phyloP scores from a whole-genome alignment of 2,113 vertebrate species.

The Cryptomyrus ogoouensis region DNA sequence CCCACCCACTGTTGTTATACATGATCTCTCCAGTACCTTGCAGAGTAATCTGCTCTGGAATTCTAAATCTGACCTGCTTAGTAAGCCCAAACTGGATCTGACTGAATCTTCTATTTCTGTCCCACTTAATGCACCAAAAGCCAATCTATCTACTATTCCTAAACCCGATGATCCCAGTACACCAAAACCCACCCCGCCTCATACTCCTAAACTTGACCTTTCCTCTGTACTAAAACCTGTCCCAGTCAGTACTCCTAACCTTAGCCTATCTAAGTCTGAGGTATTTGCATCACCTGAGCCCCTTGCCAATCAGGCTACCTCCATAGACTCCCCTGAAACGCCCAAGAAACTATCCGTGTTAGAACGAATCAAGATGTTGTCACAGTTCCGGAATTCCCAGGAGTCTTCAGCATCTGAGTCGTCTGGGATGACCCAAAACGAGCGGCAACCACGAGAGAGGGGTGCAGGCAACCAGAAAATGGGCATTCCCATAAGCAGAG shows the following conservation, averaged over 20 bases:
- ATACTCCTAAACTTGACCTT: constrained; percentile 13
- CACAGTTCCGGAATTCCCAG: not conserved
- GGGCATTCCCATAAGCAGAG: not conserved
- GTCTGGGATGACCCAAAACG: not conserved
- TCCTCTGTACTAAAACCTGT: constrained; percentile 2
- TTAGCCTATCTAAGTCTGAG: not conserved
- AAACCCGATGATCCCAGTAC: constrained; percentile 20
- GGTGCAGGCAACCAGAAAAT: not conserved
- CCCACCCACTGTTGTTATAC: not conserved
- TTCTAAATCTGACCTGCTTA: constrained; percentile 7
- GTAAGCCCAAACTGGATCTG: constrained; percentile 12
- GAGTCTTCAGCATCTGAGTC: not conserved
- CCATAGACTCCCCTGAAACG: not conserved
- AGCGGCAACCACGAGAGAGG: not conserved
- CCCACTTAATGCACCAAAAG: constrained; percentile 4
- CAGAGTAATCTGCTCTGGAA: not conserved
- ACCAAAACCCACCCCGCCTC: not conserved
- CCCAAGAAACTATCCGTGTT: not conserved
- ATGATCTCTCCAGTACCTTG: not conserved
- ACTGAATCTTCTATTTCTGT: constrained; percentile 2
- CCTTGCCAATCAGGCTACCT: not conserved
- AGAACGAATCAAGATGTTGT: constrained; percentile 2
- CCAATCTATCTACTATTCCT: not conserved
- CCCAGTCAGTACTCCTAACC: not conserved
- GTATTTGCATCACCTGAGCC: not conserved